A percentile compares a stretch with the other conserved stretches of the same genome.
phyloP scores from a whole-genome alignment of 2,888 invertebrate species.

The Melanostoma mellinum region DNA sequence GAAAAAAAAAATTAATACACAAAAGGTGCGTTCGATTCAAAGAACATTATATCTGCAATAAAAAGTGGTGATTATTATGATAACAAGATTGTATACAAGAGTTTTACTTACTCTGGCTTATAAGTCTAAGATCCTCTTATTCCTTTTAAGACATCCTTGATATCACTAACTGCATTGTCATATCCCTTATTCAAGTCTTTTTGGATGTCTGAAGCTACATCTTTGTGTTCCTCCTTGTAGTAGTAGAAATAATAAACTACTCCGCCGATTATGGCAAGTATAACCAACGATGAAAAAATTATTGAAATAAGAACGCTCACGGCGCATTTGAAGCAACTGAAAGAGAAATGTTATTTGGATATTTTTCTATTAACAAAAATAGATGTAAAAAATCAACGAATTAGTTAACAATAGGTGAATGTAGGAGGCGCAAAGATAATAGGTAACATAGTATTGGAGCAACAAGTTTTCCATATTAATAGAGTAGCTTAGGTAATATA shows the following conservation, averaged over 20 bases:
- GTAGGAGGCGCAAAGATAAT: too few species aligned
- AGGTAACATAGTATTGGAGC: too few species aligned
- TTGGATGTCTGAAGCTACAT: conserved; percentile 11
- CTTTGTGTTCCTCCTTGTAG: conserved; percentile 46
- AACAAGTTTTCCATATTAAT: too few species aligned
- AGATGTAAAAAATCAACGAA: too few species aligned
- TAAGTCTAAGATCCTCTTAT: conserved; percentile 34
- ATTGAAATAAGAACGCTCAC: conserved; percentile 58
- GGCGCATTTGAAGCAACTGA: conserved; percentile 66
- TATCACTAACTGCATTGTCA: conserved; percentile 38
- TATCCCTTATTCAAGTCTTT: conserved; percentile 35
- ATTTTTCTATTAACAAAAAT: too few species aligned
- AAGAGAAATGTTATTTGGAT: not conserved
- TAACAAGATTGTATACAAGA: not conserved
- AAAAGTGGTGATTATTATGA: not conserved
- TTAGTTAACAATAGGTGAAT: too few species aligned
- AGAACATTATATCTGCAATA: not conserved
- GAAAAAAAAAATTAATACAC: conserved; percentile 30
- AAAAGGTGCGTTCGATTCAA: conserved; percentile 11
- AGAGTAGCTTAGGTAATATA: too few species aligned
- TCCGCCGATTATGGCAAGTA: conserved; percentile 47
- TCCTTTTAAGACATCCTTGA: conserved; percentile 42
- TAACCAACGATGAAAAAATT: conserved; percentile 53
- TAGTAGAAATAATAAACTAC: conserved; percentile 62
- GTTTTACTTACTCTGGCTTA: conserved; percentile 19